Base-by-base conservation (phyloP, 92 coral and sea anemone genomes). In the Phenganax marumi region DNA sequence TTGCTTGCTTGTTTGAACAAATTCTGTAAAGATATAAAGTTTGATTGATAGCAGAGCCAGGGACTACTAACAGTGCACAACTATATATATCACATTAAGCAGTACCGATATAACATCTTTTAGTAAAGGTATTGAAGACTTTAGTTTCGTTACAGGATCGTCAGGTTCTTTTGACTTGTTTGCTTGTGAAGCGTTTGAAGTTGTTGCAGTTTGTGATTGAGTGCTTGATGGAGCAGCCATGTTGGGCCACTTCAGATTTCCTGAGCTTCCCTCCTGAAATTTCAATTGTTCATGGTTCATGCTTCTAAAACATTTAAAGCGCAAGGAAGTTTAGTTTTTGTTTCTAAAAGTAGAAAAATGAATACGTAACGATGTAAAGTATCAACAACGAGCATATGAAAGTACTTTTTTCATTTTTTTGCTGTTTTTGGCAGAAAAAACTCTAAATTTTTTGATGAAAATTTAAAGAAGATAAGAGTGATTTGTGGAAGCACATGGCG, bases 1-100 rank as follows among this genome's bases (percentile, higher is more conserved):
- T 65, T 13, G 79, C 90, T 88, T 33, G 93, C 93, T 79, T 84
- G 87, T 52, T 75, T 83, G 88, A 90, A 85, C n/a, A 90, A 87
- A 57, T 81, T 85, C 93, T 90, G 26, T 0, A 86, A 61, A 74
- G 51, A 16, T 48, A 49, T 39, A 62, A 14, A 33, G 43, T 33
- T 33, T 33, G 43, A 33, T 33, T 33, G 43, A 33, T 5, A 33
- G 43, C 43, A 33, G 43, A 33, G 43, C 43, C 43, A 33, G 2
- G 5, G 43, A 33, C 5, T 33, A 33, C n/a, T n/a, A n/a, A n/a
- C 43, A 33, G 43, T 33, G 43, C 43, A 33, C 43, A 33, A 33
- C n/a, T 19, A 62, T 18, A n/a, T 33, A 9, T 66, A 25, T 2
- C 18, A 21, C 43, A 21, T 74, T 52, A 8, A 49, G 18, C 50